Evolutionary conservation across 2,888 invertebrate genomes (phyloP), one percentile per base, ranked within the genome.

Genomic region (Pilophorus perplexus): DNA sequence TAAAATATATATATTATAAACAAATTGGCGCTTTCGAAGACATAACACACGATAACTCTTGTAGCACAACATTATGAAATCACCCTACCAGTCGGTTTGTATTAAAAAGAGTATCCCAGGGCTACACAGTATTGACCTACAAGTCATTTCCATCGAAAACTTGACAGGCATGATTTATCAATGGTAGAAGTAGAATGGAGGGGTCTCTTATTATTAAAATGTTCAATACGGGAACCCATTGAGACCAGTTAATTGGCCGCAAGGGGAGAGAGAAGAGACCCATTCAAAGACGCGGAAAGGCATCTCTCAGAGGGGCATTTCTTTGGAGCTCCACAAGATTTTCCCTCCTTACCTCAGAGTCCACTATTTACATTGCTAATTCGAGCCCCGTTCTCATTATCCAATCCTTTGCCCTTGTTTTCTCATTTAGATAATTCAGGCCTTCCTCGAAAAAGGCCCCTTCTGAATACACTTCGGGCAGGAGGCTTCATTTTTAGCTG

Each of bases 351-450:
- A 46, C 62, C 48, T 62, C 62, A 62, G 52, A 16, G 46, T 46
- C 48, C 33, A 48, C 22, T 62, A 62, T 62, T 62, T 62, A 62
- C 62, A 62, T 62, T 62, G 62, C 62, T 62, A 62, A 62, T 62
- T 62, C 46, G 48, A 37, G 42, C 27, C 27, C 28, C 62, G 62
- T 33, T 62, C 62, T 62, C 62, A 62, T 62, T 62, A 62, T 48
- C 62, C 62, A 62, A 62, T 62, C 62, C 48, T 62, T 55, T 33
- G 62, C 46, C 37, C 48, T 38, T 62, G 62, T 62, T 62, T 62
- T 48, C 62, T 62, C 62, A 62, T 62, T 62, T 46, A 62, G 62
- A 62, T 62, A 62, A 62, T 62, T 62, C 48, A 62, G 42, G 59
- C 40, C 42, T 59, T 52, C 14, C 52, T 33, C 48, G 4, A 48